These are phyloP conservation scores for Triplophysa siluroides DNA, from an alignment of 2,113 vertebrate species.

Conservation along the genomic window DNA sequence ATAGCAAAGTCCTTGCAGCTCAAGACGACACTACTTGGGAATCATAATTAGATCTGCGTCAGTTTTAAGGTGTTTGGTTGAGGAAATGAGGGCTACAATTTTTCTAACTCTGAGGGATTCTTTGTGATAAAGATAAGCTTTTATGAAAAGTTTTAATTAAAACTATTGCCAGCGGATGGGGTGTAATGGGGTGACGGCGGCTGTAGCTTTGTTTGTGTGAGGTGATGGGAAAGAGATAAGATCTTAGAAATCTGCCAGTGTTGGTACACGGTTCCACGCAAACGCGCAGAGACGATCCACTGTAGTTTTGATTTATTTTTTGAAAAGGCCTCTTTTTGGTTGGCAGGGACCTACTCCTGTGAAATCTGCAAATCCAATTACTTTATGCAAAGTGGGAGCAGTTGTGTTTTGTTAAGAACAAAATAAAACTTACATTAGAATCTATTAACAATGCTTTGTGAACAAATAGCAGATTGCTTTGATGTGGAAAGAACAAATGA, in stretches of 20 bases:
- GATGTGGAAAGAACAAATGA: slow-evolving; percentile 52
- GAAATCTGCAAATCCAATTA: slow-evolving; percentile 70
- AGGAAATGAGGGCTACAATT: slow-evolving; percentile 39
- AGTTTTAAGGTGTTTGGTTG: slow-evolving; percentile 30
- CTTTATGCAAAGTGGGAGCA: slow-evolving; percentile 65
- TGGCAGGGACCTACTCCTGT: background rate
- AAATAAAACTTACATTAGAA: slow-evolving; percentile 62
- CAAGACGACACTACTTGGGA: slow-evolving; percentile 11
- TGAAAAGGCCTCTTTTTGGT: slow-evolving; percentile 17
- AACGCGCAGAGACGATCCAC: slow-evolving; percentile 6
- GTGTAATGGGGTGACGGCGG: slow-evolving; percentile 4
- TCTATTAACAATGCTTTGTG: slow-evolving; percentile 49
- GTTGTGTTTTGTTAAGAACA: slow-evolving; percentile 66
- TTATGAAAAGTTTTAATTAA: slow-evolving; percentile 60
- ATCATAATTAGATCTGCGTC: slow-evolving; percentile 52
- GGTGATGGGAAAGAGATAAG: background rate
- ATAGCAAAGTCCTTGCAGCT: slow-evolving; percentile 25
- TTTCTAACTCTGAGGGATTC: slow-evolving; percentile 24
- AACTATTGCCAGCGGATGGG: slow-evolving; percentile 44
- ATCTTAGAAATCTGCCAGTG: background rate
- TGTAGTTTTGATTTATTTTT: background rate
- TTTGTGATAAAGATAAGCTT: slow-evolving; percentile 52
- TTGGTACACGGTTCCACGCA: background rate
- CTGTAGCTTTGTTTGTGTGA: background rate
- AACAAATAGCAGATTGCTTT: slow-evolving; percentile 67